Conservation (phyloP, 2,888 invertebrate species). For the Amaurobius ferox region DNA sequence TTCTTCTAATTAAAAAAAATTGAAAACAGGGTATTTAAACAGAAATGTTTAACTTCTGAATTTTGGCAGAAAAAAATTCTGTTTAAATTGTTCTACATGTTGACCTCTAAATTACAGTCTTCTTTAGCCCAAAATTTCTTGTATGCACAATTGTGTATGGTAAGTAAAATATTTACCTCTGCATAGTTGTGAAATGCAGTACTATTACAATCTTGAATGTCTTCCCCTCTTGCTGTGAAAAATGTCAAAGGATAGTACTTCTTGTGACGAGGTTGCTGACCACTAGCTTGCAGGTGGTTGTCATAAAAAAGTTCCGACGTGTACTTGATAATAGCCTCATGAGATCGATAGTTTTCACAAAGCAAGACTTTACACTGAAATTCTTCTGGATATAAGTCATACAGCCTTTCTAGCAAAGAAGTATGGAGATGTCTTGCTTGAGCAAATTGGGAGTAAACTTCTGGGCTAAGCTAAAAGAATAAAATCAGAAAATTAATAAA, state of each 20-base stretch:
- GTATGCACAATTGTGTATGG: too few relatives aligned
- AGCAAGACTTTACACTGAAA: conserved; percentile 88
- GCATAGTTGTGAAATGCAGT: conserved; percentile 89
- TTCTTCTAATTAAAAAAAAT: too few relatives aligned
- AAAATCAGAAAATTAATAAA: too few relatives aligned
- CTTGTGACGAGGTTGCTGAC: conserved; percentile 84
- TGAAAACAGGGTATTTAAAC: too few relatives aligned
- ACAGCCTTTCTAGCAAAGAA: conserved; percentile 87
- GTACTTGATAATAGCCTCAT: conserved; percentile 87
- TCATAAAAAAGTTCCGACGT: conserved; percentile 90
- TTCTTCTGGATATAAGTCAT: conserved; percentile 85
- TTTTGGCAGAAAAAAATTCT: too few relatives aligned
- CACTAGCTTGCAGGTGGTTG: conserved; percentile 85
- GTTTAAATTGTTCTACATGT: too few relatives aligned
- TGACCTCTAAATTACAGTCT: too few relatives aligned
- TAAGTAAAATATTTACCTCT: conserved; percentile 81
- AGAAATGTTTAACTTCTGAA: too few relatives aligned
- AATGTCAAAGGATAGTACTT: conserved; percentile 86
- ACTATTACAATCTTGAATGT: conserved; percentile 84
- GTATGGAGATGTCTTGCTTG: conserved; percentile 79
- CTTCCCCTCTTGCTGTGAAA: conserved; percentile 87
- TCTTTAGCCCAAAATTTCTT: too few relatives aligned
- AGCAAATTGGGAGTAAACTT: conserved; percentile 83
- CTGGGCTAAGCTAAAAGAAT: conserved; percentile 83
- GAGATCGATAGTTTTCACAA: conserved; percentile 89